phyloP scores from a whole-genome alignment of 1,140 invertebrate genomes.

The Mycetomoellerius zeteki region DNA sequence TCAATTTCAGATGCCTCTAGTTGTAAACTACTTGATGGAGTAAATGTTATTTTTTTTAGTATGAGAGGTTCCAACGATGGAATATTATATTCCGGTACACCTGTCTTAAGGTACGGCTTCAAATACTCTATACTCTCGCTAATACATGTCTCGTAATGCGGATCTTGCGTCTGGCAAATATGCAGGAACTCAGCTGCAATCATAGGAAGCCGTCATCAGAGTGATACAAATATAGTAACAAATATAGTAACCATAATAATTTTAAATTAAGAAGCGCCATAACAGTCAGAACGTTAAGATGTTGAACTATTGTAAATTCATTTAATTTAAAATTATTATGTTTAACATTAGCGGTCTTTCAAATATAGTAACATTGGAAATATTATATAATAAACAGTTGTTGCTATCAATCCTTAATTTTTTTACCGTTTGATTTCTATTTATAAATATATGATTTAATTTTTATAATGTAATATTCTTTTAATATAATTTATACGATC shows the following conservation, averaged over 20 bases:
- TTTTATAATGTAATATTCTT: neutral
- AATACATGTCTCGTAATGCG: conserved; percentile 87
- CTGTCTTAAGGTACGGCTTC: conserved; percentile 81
- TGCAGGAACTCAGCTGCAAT: conserved; percentile 88
- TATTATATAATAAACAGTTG: neutral
- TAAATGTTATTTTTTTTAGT: conserved; percentile 88
- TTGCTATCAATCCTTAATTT: neutral
- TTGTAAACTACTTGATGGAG: conserved; percentile 87
- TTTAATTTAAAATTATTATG: too few species aligned
- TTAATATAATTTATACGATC: neutral
- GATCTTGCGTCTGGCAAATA: conserved; percentile 88
- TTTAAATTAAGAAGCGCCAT: too few species aligned
- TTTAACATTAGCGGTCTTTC: too few species aligned
- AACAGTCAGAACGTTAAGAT: too few species aligned
- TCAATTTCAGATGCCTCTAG: conserved; percentile 87
- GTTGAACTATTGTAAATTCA: too few species aligned
- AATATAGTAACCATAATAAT: too few species aligned
- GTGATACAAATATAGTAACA: neutral
- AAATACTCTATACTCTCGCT: conserved; percentile 86
- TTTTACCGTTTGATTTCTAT: neutral
- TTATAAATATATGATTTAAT: neutral
- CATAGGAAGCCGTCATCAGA: neutral
- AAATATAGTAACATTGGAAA: neutral
- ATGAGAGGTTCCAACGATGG: conserved; percentile 89
- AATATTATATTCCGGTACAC: conserved; percentile 88